phyloP scores from a whole-genome alignment of 2,113 vertebrate genomes.

The Ciconia stormi region DNA sequence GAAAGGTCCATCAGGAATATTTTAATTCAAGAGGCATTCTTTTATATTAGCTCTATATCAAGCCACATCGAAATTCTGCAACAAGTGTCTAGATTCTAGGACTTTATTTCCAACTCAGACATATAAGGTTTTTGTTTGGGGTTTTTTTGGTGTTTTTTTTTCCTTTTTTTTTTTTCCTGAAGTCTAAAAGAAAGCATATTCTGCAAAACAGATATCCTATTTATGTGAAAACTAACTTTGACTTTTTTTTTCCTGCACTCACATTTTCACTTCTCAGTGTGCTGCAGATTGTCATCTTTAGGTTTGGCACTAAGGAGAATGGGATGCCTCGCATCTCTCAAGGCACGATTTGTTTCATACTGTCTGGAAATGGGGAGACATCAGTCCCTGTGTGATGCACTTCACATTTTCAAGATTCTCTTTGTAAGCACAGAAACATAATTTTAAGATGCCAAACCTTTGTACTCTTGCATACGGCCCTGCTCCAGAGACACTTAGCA shows the following conservation, averaged over 20 bases:
- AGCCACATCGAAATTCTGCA: neutral
- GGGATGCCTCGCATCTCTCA: neutral
- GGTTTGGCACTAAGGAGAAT: neutral
- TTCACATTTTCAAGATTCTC: neutral
- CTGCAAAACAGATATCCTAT: neutral
- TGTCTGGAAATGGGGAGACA: neutral
- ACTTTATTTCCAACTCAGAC: neutral
- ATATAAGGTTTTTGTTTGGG: accelerated
- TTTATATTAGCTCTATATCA: neutral
- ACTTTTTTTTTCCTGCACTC: neutral
- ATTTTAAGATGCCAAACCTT: neutral
- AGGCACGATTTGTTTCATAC: neutral
- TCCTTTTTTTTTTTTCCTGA: accelerated
- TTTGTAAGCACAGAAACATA: neutral
- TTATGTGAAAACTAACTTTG: neutral
- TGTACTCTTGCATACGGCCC: neutral
- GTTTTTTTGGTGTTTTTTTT: no score
- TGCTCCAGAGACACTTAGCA: neutral
- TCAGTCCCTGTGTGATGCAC: neutral
- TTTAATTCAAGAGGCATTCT: neutral
- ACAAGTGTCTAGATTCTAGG: neutral
- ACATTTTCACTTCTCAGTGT: neutral
- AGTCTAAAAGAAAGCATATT: neutral
- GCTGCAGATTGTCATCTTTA: neutral
- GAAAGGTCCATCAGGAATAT: neutral